Evolutionary conservation across 2,888 invertebrate genomes (phyloP).

Genomic region (Germaria angustata): DNA sequence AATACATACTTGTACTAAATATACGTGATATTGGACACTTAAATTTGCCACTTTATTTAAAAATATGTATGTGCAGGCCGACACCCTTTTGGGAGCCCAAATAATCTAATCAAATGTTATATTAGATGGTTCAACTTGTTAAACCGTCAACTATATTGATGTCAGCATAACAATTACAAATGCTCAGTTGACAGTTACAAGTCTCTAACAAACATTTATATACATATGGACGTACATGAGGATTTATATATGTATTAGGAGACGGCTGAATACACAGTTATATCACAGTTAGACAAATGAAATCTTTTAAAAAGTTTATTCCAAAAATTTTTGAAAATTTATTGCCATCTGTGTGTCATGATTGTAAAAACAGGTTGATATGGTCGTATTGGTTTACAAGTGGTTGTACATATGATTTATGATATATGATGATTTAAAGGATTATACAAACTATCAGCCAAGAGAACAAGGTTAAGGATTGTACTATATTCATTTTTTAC

Average conservation of each 20-base stretch:
- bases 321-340: conserved; percentile 7
- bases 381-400: not conserved
- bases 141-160: conserved; percentile 49
- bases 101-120: conserved; percentile 30
- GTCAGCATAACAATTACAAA: conserved; percentile 49
- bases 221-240: not conserved
- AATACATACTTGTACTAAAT: too few species aligned
- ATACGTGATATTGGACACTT: not conserved
- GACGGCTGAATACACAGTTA: not conserved
- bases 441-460: not conserved
- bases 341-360: conserved; percentile 13
- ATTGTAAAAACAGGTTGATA: conserved; percentile 10
- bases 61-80: not conserved
- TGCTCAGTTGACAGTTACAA: conserved; percentile 53
- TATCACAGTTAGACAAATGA: conserved; percentile 12
- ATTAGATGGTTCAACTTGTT: conserved; percentile 43
- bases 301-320: not conserved
- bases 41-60: not conserved
- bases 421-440: not conserved
- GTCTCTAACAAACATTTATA: conserved; percentile 2
- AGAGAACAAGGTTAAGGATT: not conserved
- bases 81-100: not conserved
- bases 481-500: not conserved
- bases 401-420: conserved; percentile 9
- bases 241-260: too few species aligned